These are phyloP conservation scores for Malaclemys terrapin DNA, from an alignment of 2,113 vertebrate genomes.

Conservation along the genomic window DNA sequence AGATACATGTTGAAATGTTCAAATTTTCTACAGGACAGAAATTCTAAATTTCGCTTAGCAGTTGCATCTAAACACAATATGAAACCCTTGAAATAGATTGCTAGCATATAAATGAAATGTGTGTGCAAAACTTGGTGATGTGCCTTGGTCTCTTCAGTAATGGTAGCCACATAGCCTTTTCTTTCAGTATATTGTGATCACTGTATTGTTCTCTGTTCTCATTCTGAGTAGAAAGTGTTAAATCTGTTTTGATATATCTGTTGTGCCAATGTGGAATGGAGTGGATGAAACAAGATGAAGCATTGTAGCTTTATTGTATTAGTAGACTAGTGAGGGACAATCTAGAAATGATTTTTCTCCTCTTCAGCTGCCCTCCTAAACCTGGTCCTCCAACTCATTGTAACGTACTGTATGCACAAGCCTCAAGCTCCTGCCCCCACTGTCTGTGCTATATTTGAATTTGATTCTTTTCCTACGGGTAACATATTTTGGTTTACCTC, in stretches of 20 bases:
- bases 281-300: slow-evolving; percentile 16
- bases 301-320: not conserved
- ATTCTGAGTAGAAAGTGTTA: not conserved
- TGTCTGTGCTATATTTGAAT: not conserved
- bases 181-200: not conserved
- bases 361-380: not conserved
- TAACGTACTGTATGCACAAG: accelerated
- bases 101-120: not conserved
- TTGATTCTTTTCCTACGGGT: not conserved
- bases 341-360: not conserved
- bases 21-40: not conserved
- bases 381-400: not conserved
- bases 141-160: not conserved
- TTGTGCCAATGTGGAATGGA: not conserved
- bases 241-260: not conserved
- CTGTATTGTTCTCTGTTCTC: not conserved
- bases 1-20: not conserved
- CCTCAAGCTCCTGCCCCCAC: not conserved
- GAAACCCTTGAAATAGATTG: not conserved
- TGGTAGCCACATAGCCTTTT: not conserved
- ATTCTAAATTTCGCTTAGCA: not conserved
- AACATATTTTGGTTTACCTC: not conserved
- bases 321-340: not conserved
- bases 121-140: not conserved
- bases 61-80: not conserved